Percentiles rank a stretch among this genome's conserved stretches.
These are phyloP conservation scores for Ammodytes marinus DNA, from an alignment of 2,113 vertebrate species.

Conservation along the genomic window DNA sequence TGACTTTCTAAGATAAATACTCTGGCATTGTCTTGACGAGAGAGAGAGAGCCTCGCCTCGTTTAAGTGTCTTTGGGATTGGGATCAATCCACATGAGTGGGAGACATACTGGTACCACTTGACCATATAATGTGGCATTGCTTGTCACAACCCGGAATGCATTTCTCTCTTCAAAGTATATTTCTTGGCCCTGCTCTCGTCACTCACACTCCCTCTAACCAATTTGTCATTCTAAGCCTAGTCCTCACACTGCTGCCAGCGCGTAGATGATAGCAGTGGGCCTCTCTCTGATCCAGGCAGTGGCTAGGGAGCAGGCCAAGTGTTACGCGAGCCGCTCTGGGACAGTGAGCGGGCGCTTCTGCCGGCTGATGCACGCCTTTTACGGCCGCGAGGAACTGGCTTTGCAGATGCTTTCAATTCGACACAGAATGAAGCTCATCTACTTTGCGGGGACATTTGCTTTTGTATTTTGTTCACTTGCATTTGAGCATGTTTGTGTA, in stretches of 20 bases:
- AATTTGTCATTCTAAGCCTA: slow-evolving; percentile 87
- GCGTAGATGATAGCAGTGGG: slow-evolving; percentile 83
- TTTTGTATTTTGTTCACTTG: slow-evolving; percentile 50
- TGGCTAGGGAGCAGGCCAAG: slow-evolving; percentile 86
- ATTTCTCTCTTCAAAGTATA: slow-evolving; percentile 81
- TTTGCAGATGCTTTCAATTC: slow-evolving; percentile 81
- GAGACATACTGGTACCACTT: slow-evolving; percentile 73
- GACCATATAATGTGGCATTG: slow-evolving; percentile 78
- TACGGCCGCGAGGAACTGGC: slow-evolving; percentile 79
- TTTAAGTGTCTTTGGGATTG: slow-evolving; percentile 77
- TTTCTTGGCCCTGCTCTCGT: slow-evolving; percentile 81
- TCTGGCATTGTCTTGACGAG: slow-evolving; percentile 76
- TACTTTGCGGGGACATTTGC: slow-evolving; percentile 71
- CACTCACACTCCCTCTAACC: slow-evolving; percentile 82
- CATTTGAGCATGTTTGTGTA: slow-evolving; percentile 53
- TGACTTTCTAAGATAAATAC: slow-evolving; percentile 79
- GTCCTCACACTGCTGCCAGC: slow-evolving; percentile 77
- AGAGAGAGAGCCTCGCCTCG: slow-evolving; percentile 48
- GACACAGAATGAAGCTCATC: slow-evolving; percentile 80
- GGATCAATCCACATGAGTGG: slow-evolving; percentile 69
- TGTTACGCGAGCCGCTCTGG: slow-evolving; percentile 81
- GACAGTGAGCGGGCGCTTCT: slow-evolving; percentile 78
- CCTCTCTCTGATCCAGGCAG: slow-evolving; percentile 85
- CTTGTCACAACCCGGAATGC: slow-evolving; percentile 78
- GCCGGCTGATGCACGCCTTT: slow-evolving; percentile 82